Percentiles rank a stretch among this genome's conserved stretches.
These are phyloP conservation scores for Ailurus styani DNA, from an alignment of 2,113 vertebrate species.

Conservation along the genomic window DNA sequence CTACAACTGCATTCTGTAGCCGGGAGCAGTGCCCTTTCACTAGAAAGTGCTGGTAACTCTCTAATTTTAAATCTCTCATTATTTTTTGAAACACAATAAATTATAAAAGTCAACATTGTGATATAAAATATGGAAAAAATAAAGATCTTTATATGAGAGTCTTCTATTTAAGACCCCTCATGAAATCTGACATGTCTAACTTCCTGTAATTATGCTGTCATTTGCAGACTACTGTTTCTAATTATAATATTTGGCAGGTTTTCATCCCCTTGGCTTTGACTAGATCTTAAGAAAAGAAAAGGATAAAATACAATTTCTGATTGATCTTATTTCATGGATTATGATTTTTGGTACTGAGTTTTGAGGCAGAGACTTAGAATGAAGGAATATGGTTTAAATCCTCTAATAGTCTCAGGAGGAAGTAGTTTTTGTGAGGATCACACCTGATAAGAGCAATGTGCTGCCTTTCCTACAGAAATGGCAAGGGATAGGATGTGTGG, in stretches of 20 bases:
- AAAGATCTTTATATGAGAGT: neutral
- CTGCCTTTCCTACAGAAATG: neutral
- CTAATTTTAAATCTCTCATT: neutral
- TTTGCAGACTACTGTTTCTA: neutral
- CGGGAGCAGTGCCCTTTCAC: neutral
- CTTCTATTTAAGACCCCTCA: slow-evolving; percentile 34
- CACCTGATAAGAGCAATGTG: neutral
- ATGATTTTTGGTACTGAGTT: slow-evolving; percentile 11
- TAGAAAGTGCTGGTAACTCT: neutral
- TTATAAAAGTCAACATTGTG: neutral
- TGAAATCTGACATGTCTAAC: slow-evolving; percentile 47
- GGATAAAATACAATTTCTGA: slow-evolving; percentile 26
- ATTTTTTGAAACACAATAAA: slow-evolving; percentile 2
- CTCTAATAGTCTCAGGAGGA: neutral
- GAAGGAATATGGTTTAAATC: neutral
- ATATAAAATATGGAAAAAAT: neutral
- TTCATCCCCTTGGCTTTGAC: slow-evolving; percentile 36
- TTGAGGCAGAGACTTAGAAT: neutral
- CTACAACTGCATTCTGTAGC: neutral
- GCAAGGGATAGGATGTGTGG: too few relatives aligned
- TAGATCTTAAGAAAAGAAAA: neutral
- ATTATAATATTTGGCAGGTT: neutral
- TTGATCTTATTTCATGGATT: neutral
- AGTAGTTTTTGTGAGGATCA: neutral
- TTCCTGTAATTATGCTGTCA: slow-evolving; percentile 38